Evolutionary conservation across 1,140 invertebrate genomes (phyloP), one percentile per base, ranked within the genome.

Genomic region (Pseudomyrmex sp.): DNA sequence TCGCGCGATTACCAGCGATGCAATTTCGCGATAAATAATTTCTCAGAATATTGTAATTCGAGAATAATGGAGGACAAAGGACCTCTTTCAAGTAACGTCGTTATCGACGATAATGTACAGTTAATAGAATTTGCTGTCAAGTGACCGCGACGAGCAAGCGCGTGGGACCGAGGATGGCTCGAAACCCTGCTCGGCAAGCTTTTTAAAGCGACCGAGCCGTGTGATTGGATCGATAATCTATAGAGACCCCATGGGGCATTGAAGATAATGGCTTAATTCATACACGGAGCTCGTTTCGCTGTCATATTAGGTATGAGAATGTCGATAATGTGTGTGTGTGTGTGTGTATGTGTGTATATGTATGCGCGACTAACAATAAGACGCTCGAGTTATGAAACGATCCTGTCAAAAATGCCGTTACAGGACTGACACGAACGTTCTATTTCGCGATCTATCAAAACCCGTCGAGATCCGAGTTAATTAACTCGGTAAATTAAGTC

Each of bases 261-360:
- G 79, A 86, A 83, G 65, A 90, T 91, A 92, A 91, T 91, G 86
- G 82, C 85, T 91, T 90, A 91, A 92, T 92, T 92, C 89, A 87
- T 86, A 75, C 58, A 83, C 18, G 13, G n/a, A 66, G 52, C 35
- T 46, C 52, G 0, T 26, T 52, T 15, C 13, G 48, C 48, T 73
- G 18, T 73, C 68, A 50, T 56, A 86, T 68, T 50, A 63, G 23
- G 18, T 23, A 35, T 35, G 20, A 54, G 58, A 63, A 15, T 56
- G 62, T 80, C 23, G 52, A 26, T 54, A 61, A 59, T 50, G 35
- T 35, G 35, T 35, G 5, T 35, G 26, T 5, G n/a, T n/a, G n/a
- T 18, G 5, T 5, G 35, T 35, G 4, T 5, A 2, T 26, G 35
- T 35, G 35, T 35, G 35, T 35, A 7, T 35, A 1, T 35, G 35